phyloP scores from a whole-genome alignment of 2,113 vertebrate species.

The Phodopus roborovskii region DNA sequence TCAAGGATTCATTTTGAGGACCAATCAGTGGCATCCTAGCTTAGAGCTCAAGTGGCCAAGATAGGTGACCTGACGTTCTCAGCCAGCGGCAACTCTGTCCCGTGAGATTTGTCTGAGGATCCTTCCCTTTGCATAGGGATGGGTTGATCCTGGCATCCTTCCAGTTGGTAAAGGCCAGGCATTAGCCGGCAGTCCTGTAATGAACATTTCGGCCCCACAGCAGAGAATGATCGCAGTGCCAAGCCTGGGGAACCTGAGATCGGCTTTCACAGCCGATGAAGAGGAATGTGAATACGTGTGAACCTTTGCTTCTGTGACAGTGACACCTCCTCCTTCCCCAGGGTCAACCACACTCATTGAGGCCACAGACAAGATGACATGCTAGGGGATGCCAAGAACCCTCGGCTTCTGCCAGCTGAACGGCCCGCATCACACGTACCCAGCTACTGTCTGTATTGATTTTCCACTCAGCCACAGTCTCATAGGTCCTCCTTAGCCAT shows the following conservation, averaged over 20 bases:
- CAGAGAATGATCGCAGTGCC: accelerated
- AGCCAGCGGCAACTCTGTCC: background rate
- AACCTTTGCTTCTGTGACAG: background rate
- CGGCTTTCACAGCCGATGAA: accelerated
- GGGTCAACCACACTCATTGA: background rate
- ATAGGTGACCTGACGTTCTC: background rate
- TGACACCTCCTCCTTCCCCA: accelerated
- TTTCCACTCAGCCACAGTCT: accelerated
- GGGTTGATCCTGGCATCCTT: accelerated
- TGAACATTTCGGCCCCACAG: accelerated
- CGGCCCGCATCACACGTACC: accelerated
- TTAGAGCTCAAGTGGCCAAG: background rate
- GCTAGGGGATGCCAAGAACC: accelerated
- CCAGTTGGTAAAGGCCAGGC: background rate
- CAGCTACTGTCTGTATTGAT: accelerated
- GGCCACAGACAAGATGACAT: accelerated
- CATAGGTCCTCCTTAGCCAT: background rate
- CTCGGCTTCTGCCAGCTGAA: background rate
- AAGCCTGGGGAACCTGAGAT: background rate
- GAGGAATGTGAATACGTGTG: accelerated
- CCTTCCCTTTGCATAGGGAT: background rate
- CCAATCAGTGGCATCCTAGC: no score
- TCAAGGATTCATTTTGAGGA: accelerated
- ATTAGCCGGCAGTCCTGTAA: accelerated
- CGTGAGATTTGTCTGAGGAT: background rate